These are phyloP conservation scores for Haliclona indistincta DNA, from an alignment of 37 sponge, comb jelly and placozoan species.

Conservation along the genomic window DNA sequence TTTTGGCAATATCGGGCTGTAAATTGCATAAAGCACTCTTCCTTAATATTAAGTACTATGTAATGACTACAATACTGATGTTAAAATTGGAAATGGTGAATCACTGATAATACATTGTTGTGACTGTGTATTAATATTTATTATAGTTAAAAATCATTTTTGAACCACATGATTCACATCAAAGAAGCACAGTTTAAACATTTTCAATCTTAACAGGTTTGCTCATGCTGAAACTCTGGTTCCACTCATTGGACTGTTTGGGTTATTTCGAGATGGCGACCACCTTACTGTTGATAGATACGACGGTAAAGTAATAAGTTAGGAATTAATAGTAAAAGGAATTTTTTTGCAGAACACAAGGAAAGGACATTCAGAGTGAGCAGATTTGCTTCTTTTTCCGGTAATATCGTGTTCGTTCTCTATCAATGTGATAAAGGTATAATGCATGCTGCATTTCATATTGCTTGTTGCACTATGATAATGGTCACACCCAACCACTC, in stretches of 20 bases:
- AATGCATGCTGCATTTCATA: too few relatives aligned
- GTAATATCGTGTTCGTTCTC: background rate
- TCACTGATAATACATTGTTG: too few relatives aligned
- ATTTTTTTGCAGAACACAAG: background rate
- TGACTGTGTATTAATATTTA: too few relatives aligned
- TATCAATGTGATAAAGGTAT: background rate
- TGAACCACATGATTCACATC: too few relatives aligned
- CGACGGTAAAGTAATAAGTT: background rate
- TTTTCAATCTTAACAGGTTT: background rate
- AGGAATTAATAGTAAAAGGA: too few relatives aligned
- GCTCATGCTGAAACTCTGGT: slow-evolving; percentile 10
- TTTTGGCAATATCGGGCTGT: too few relatives aligned
- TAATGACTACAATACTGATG: too few relatives aligned
- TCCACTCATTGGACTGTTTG: background rate
- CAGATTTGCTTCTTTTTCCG: background rate
- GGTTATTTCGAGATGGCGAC: background rate
- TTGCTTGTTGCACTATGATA: too few relatives aligned
- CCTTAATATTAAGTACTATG: background rate
- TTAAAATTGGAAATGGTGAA: too few relatives aligned
- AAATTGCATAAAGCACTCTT: background rate
- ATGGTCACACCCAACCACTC: too few relatives aligned
- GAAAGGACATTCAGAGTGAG: background rate
- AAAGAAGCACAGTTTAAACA: too few relatives aligned
- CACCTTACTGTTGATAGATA: background rate
- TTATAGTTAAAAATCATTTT: too few relatives aligned